Percentiles rank a stretch among this genome's conserved stretches.
phyloP scores from a whole-genome alignment of 1,140 invertebrate genomes.

The Drosophila funebris region DNA sequence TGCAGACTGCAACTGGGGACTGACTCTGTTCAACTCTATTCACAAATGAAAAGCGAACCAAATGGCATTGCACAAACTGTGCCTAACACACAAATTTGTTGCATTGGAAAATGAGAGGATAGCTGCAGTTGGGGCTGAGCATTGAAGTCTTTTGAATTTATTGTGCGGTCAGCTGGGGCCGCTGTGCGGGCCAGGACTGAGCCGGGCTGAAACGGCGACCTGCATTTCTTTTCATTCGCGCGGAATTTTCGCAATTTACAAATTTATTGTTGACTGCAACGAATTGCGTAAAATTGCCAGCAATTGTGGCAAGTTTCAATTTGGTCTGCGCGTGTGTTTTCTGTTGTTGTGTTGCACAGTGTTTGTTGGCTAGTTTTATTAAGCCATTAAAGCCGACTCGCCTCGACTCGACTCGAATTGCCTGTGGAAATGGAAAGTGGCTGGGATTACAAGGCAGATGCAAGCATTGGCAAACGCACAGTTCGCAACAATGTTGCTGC shows the following conservation, averaged over 20 bases:
- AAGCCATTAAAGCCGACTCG: conserved; percentile 51
- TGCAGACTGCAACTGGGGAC: conserved; percentile 14
- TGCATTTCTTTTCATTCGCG: conserved; percentile 66
- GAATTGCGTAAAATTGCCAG: conserved; percentile 78
- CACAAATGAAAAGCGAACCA: conserved; percentile 50
- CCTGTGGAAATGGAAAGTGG: conserved; percentile 35
- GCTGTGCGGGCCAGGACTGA: conserved; percentile 1
- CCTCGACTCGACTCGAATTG: background rate
- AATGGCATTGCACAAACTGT: conserved; percentile 48
- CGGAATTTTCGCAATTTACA: conserved; percentile 61
- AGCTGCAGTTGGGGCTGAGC: conserved; percentile 20
- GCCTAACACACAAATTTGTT: conserved; percentile 58
- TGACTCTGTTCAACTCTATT: conserved; percentile 1
- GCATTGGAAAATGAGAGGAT: conserved; percentile 32
- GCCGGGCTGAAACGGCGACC: conserved; percentile 39
- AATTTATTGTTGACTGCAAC: conserved; percentile 80
- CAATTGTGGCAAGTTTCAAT: conserved; percentile 79
- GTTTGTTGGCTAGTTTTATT: conserved; percentile 42
- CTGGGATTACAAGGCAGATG: background rate
- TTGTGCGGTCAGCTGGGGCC: conserved; percentile 49
- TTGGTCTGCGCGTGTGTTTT: conserved; percentile 34
- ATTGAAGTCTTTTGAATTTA: conserved; percentile 64
- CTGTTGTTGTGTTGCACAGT: conserved; percentile 3
- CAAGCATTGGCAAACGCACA: conserved; percentile 1
- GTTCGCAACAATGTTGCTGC: conserved; percentile 28